Evolutionary conservation across 1,140 invertebrate genomes (phyloP), one percentile per base, ranked within the genome.

Genomic region (Pantala flavescens): DNA sequence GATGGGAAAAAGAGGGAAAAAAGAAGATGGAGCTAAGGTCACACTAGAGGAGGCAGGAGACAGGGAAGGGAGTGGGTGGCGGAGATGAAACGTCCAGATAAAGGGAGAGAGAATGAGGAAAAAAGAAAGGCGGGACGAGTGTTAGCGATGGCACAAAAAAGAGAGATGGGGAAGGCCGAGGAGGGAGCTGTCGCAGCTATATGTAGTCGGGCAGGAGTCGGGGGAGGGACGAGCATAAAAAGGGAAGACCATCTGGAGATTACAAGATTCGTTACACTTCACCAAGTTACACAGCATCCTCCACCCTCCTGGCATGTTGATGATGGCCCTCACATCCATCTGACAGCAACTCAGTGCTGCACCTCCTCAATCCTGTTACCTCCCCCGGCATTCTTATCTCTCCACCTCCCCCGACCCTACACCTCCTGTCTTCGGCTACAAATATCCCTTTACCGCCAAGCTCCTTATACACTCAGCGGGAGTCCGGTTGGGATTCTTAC

Each of bases 231-330:
- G 49, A 12, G 49, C 49, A 63, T 21, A 63, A 63, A 63, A 63
- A 63, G 49, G n/a, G n/a, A 21, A 63, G 49, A 63, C 49, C 49
- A 63, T 63, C 49, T 63, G 49, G n/a, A 63, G 49, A 63, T 63
- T 63, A 63, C 49, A 63, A 63, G 49, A 63, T 63, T 16, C 49
- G 49, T 21, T 63, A 63, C 49, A 63, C 49, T 63, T 63, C 49
- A 63, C 49, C 49, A 63, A 63, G 49, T 63, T 63, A 63, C 49
- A 63, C 49, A 21, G 49, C 16, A 3, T 21, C 49, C n/a, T 63
- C 49, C n/a, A 16, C 49, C 16, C n/a, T 63, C 16, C 49, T 63
- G 49, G 49, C 49, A 63, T 63, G 49, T 63, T 63, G 49, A 63
- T 63, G 49, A 63, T 21, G 49, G 16, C 12, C 49, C 14, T 21